phyloP scores from a whole-genome alignment of 2,113 vertebrate genomes.

The Trichechus manatus region DNA sequence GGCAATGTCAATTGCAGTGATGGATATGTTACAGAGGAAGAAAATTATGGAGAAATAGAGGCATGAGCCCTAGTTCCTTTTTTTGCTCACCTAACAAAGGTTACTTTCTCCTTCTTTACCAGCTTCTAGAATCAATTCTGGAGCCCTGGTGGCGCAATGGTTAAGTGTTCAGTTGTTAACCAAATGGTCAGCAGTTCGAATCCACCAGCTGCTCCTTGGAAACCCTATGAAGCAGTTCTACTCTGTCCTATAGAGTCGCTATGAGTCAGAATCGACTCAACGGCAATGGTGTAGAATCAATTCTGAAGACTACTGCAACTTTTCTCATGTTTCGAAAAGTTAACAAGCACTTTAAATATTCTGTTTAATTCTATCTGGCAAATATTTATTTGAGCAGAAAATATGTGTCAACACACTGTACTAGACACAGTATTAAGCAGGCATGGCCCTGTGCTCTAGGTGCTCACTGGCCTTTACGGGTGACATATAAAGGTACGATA shows the following conservation, averaged over 20 bases:
- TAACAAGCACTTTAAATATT: conserved; percentile 25
- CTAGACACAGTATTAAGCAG: neutral
- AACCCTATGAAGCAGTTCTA: too few relatives aligned
- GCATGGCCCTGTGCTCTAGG: neutral
- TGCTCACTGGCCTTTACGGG: neutral
- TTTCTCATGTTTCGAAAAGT: neutral
- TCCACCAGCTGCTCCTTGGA: too few relatives aligned
- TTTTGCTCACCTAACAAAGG: neutral
- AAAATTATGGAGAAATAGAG: neutral
- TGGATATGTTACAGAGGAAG: neutral
- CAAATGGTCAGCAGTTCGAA: too few relatives aligned
- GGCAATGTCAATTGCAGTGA: neutral
- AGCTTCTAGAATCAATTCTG: neutral
- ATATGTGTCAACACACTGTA: neutral
- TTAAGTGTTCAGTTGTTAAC: too few relatives aligned
- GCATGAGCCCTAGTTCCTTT: neutral
- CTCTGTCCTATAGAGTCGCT: too few relatives aligned
- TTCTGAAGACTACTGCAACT: neutral
- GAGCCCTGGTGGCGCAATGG: too few relatives aligned
- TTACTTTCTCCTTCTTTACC: neutral
- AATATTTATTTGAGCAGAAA: neutral
- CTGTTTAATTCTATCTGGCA: neutral
- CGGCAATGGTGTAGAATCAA: neutral
- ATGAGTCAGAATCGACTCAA: too few relatives aligned
- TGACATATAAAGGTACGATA: neutral